These are phyloP conservation scores for Cremastobaeus sp. DNA, from an alignment of 2,888 invertebrate genomes.

Conservation along the genomic window DNA sequence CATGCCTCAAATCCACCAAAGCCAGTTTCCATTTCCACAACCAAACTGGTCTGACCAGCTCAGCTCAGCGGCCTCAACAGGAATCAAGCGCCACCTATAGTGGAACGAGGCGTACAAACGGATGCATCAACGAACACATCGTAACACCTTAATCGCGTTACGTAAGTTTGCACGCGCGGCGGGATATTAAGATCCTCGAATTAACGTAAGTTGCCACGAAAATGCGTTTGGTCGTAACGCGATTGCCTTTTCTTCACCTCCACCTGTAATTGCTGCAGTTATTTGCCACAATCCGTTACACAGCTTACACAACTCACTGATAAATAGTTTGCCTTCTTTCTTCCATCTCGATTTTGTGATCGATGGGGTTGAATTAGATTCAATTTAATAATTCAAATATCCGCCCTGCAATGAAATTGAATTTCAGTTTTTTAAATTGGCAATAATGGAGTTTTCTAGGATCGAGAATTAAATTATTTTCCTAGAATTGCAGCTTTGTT, in stretches of 20 bases:
- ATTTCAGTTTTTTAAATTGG: too few species aligned
- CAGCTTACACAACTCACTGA: too few species aligned
- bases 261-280: background rate
- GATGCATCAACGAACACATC: conserved; percentile 15
- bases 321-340: too few species aligned
- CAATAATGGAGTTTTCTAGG: too few species aligned
- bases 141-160: conserved; percentile 41
- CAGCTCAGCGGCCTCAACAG: too few species aligned
- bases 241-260: conserved; percentile 21
- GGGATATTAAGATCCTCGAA: conserved; percentile 30
- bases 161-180: conserved; percentile 22
- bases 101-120: conserved; percentile 6
- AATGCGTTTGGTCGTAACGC: conserved; percentile 23
- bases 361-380: too few species aligned
- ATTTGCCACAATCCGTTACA: conserved; percentile 2
- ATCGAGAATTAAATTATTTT: too few species aligned
- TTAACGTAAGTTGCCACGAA: conserved; percentile 19
- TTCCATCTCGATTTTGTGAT: too few species aligned
- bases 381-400: too few species aligned
- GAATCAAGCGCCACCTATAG: conserved; percentile 11
- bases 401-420: too few species aligned
- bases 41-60: conserved; percentile 2
- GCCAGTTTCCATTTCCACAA: background rate
- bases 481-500: too few species aligned
- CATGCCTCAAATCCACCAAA: too few species aligned